These are phyloP conservation scores for Hiodon tergisus DNA, from an alignment of 2,113 vertebrate species.

Conservation along the genomic window DNA sequence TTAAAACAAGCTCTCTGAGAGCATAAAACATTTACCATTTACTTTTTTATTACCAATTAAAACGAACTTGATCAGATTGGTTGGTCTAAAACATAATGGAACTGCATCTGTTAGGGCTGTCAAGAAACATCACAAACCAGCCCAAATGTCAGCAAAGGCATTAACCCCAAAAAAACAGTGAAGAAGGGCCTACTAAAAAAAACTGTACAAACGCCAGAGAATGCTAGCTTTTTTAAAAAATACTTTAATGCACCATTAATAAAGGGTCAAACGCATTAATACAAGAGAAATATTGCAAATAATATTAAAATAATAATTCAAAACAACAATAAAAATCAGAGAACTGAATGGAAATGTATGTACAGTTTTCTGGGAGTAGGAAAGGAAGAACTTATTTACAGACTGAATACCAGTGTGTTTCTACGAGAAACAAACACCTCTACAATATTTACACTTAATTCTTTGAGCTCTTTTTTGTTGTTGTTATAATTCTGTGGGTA, in stretches of 20 bases:
- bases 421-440: conserved; percentile 75
- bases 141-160: neutral
- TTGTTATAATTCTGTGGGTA: conserved; percentile 50
- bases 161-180: neutral
- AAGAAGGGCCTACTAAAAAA: conserved; percentile 7
- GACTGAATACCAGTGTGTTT: conserved; percentile 31
- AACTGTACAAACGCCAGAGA: neutral
- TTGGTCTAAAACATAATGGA: no score
- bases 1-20: no score
- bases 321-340: conserved; percentile 59
- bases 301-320: conserved; percentile 75
- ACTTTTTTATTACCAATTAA: no score
- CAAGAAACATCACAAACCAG: neutral
- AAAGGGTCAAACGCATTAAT: conserved; percentile 77
- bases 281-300: conserved; percentile 79
- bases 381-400: conserved; percentile 72
- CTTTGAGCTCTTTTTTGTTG: conserved; percentile 43
- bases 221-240: conserved; percentile 67
- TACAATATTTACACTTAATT: conserved; percentile 71
- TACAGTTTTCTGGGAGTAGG: conserved; percentile 67
- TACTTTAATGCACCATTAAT: conserved; percentile 82
- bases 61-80: no score
- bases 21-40: no score
- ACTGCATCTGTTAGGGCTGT: no score
- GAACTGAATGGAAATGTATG: conserved; percentile 67